A percentile compares a stretch with the other conserved stretches of the same genome.
Conservation (phyloP, 2,888 invertebrate genomes). For the Drosophila aldrichi region DNA sequence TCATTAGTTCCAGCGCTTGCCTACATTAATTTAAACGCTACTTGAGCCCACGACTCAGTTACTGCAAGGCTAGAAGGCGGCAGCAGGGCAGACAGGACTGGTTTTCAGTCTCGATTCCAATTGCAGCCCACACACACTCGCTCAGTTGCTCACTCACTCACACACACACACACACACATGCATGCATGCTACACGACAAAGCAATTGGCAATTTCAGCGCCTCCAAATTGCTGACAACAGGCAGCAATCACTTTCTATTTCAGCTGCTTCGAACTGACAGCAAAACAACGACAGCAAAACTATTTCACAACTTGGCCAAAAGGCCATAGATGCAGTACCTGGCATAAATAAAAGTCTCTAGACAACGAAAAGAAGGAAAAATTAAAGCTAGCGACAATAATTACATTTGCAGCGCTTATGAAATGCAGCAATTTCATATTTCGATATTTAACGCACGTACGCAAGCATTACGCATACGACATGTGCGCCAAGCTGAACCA, state of each 20-base stretch:
- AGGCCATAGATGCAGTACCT: conserved; percentile 4
- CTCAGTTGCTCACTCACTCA: conserved; percentile 20
- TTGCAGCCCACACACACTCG: conserved; percentile 41
- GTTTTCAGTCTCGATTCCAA: conserved; percentile 17
- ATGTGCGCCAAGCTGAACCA: conserved; percentile 10
- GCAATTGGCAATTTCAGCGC: conserved; percentile 73
- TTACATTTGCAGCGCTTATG: conserved; percentile 58
- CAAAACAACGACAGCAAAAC: conserved; percentile 13
- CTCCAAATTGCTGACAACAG: conserved; percentile 62
- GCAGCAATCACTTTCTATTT: conserved; percentile 77
- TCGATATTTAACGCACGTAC: conserved; percentile 64
- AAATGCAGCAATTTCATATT: conserved; percentile 54
- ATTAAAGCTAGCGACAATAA: conserved; percentile 69
- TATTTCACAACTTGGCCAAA: conserved; percentile 42
- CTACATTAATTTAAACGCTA: conserved; percentile 73
- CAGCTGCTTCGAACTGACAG: conserved; percentile 18
- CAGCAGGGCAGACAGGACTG: conserved; percentile 8
- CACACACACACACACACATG: conserved; percentile 37
- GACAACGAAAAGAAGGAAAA: conserved; percentile 11
- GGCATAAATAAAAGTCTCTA: conserved; percentile 10
- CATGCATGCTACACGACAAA: conserved; percentile 39
- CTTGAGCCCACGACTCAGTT: conserved; percentile 54
- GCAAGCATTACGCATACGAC: conserved; percentile 68
- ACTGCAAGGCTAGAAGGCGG: conserved; percentile 21
- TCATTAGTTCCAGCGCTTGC: conserved; percentile 80